phyloP scores from a whole-genome alignment of 2,888 invertebrate genomes.

The Saturnia japonica region DNA sequence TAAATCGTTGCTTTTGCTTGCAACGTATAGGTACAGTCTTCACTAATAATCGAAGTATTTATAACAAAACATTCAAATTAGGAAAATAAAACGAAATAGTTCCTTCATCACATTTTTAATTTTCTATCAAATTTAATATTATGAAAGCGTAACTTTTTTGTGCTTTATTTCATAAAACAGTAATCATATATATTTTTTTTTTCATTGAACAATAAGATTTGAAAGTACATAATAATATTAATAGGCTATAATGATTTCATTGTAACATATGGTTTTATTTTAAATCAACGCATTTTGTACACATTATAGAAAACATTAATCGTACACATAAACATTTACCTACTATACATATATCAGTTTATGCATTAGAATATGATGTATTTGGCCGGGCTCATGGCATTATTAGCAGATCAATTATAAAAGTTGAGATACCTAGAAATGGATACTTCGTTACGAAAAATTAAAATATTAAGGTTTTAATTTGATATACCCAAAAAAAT shows the following conservation, averaged over 20 bases:
- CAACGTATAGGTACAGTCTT: too few species aligned
- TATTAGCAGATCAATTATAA: background rate
- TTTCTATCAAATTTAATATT: background rate
- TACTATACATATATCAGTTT: background rate
- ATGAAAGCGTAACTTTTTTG: constrained; percentile 9
- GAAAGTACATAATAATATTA: background rate
- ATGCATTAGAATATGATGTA: background rate
- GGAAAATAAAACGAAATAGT: background rate
- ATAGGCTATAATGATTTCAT: background rate
- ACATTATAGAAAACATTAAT: background rate
- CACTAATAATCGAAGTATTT: too few species aligned
- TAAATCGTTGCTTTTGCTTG: too few species aligned
- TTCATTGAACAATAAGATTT: background rate
- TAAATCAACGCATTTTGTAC: background rate
- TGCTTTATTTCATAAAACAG: background rate
- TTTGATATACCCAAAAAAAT: background rate
- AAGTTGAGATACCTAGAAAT: background rate
- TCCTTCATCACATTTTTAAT: constrained; percentile 2
- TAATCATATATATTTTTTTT: background rate
- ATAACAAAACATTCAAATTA: background rate
- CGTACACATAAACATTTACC: background rate
- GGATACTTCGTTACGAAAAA: too few species aligned
- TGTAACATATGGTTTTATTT: background rate
- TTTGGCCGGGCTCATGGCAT: background rate
- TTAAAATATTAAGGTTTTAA: background rate